These are phyloP conservation scores for Dermochelys coriacea DNA, from an alignment of 2,797 vertebrate species.

Conservation along the genomic window DNA sequence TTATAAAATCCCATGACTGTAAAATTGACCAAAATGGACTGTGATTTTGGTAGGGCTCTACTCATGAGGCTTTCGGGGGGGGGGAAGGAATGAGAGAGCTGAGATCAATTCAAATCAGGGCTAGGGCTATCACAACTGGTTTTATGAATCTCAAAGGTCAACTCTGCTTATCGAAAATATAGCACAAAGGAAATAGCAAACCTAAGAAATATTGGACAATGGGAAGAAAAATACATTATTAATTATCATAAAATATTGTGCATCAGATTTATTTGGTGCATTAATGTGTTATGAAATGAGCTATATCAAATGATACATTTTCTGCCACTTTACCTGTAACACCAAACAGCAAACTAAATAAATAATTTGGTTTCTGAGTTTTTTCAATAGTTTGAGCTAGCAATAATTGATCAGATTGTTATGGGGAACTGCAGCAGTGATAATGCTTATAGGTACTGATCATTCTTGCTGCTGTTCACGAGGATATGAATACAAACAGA, in stretches of 20 bases:
- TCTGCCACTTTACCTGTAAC: neutral
- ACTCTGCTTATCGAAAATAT: neutral
- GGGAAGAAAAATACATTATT: rapidly evolving
- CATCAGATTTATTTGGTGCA: neutral
- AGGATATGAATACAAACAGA: neutral
- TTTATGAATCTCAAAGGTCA: neutral
- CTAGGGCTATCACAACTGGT: neutral
- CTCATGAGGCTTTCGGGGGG: neutral
- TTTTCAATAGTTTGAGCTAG: neutral
- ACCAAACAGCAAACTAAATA: rapidly evolving
- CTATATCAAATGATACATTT: neutral
- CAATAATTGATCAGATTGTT: slow-evolving; percentile 31
- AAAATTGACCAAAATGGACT: no score
- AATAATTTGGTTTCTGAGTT: neutral
- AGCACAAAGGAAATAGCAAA: neutral
- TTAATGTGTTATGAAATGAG: neutral
- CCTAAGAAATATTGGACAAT: neutral
- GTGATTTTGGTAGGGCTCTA: no score
- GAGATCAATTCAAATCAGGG: neutral
- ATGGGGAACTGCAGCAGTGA: neutral
- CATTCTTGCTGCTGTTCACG: neutral
- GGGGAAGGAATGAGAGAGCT: neutral
- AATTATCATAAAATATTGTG: neutral
- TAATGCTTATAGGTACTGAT: neutral
- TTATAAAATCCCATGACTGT: no score